Evolutionary conservation across 2,888 invertebrate species (phyloP), one percentile per base, ranked within the genome.

Genomic region (Dasysyrphus tricinctus): DNA sequence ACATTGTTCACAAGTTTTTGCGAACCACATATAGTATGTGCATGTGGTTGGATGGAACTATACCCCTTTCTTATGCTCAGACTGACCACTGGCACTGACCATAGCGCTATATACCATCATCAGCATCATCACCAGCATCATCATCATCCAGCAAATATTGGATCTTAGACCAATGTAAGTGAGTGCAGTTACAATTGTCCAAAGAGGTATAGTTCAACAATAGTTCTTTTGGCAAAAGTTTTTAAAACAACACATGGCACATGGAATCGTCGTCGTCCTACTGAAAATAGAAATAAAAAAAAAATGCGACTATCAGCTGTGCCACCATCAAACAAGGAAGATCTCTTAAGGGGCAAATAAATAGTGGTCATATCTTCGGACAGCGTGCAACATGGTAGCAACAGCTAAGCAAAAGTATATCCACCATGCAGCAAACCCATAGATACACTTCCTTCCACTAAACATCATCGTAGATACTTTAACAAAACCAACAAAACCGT

Each of bases 271-370:
- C 80, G 24, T 24, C 1, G 24, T 32, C 32, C 76, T 72, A 72
- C 70, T 70, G 57, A 54, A 37, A 44, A 39, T 29, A 8, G 7
- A 8, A 59, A 16, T 65, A 69, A 9, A 67, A 69, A 59, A 72
- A 51, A 63, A 47, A 44, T 24, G 24, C 3, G 16, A 63, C 72
- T 69, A 59, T 57, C 74, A 78, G 78, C 78, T 79, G 49, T 56
- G 57, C 74, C 78, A 65, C 72, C 86, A 82, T 86, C 81, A 78
- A 82, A 82, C 86, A 81, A 82, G 86, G 82, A 86, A 81, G 86
- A 86, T 86, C 86, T 82, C 70, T 86, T 82, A 86, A 81, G 78
- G 82, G 86, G 82, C 82, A 82, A 79, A 86, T 86, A 86, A 86
- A 86, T 86, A 86, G 86, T 86, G 78, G 74, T 79, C 82, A 82